Base-by-base conservation (phyloP, 2,113 vertebrate species). In the Papio anubis region DNA sequence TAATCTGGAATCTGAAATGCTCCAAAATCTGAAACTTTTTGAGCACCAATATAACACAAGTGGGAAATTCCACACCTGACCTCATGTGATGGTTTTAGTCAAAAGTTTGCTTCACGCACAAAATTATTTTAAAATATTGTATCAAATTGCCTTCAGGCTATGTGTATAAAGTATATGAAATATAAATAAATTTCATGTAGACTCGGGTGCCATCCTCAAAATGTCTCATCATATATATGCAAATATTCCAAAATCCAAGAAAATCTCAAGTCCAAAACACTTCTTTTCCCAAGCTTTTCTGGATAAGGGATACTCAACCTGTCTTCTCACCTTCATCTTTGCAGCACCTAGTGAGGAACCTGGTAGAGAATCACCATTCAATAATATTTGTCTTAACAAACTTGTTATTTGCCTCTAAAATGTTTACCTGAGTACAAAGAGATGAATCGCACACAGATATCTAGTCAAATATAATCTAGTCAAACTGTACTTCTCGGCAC, bases 371-470 rank as follows among this genome's bases (percentile, higher is more conserved):
- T 2, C 2, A 5, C 0, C 43, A 75, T 50, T 32, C 45, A 59
- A 12, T 45, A n/a, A 12, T 45, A n/a, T 50, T 4, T 75, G 78
- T 55, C 76, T 97, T 70, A 38, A 72, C 11, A 43, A 55, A 70
- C 72, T 20, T 73, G n/a, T 78, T 80, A 92, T 79, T 93, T 79
- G 96, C 90, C 57, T 90, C 92, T 91, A 85, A 94, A 72, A 35
- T 70, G n/a, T 91, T 66, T 79, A 68, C 43, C 82, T 70, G 66
- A 25, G 59, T n/a, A 86, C 90, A 85, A 94, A 81, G 25, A 72
- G 64, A 78, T 40, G 78, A 81, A 80, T 3, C 66, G 38, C 70
- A 70, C 2, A n/a, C 14, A 87, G 32, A 30, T 40, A 90, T n/a
- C 91, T 32, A 79, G 18, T 68, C 52, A 94, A 80, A 92, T 72